A percentile compares a stretch with the other conserved stretches of the same genome.
Conservation (phyloP, 1,140 invertebrate genomes). For the Condylostylus longicornis region DNA sequence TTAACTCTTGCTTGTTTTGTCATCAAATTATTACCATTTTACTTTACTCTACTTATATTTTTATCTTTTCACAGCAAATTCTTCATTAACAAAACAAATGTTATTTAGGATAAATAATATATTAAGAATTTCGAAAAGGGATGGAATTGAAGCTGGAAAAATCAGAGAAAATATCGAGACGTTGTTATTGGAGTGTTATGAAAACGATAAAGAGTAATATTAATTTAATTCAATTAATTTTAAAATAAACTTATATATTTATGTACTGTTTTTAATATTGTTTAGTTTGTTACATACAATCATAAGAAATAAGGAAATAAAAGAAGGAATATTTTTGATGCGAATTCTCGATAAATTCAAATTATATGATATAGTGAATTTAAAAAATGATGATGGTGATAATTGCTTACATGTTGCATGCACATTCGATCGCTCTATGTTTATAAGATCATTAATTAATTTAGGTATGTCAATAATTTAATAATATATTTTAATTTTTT, state of each 20-base stretch:
- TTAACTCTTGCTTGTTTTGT: too few relatives aligned
- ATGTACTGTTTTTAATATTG: too few relatives aligned
- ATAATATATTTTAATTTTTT: background rate
- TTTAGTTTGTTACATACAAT: slow-evolving; percentile 11
- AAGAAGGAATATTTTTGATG: slow-evolving; percentile 13
- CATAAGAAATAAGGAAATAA: slow-evolving; percentile 5
- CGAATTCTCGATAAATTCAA: slow-evolving; percentile 20
- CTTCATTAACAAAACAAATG: too few relatives aligned
- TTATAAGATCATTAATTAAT: slow-evolving; percentile 24
- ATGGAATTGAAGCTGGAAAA: slow-evolving; percentile 10
- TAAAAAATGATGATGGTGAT: slow-evolving; percentile 24
- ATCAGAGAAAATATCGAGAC: slow-evolving; percentile 12
- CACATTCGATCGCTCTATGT: slow-evolving; percentile 29
- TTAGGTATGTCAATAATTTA: slow-evolving; percentile 26
- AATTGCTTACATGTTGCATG: slow-evolving; percentile 38
- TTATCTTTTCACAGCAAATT: too few relatives aligned
- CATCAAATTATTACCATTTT: too few relatives aligned
- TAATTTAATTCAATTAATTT: too few relatives aligned
- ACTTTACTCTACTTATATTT: too few relatives aligned
- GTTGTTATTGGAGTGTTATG: too few relatives aligned
- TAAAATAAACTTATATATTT: too few relatives aligned
- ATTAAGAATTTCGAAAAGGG: slow-evolving; percentile 9
- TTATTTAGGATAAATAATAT: too few relatives aligned
- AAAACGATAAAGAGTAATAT: too few relatives aligned
- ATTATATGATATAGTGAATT: slow-evolving; percentile 18